These are phyloP conservation scores for Nematostella vectensis DNA, from an alignment of 92 coral and sea anemone genomes.

Conservation along the genomic window DNA sequence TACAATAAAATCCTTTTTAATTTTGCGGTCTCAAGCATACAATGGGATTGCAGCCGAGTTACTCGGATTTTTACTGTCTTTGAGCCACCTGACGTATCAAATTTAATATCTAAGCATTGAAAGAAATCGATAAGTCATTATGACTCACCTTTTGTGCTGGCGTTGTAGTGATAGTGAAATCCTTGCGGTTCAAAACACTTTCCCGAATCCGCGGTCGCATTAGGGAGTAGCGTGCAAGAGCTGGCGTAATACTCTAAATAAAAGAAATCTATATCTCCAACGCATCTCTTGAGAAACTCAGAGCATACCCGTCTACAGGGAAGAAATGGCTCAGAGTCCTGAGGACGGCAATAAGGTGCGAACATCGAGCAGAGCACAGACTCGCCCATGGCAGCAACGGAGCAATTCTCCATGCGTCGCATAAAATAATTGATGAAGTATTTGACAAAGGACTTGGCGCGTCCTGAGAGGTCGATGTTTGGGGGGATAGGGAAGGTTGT, in stretches of 20 bases:
- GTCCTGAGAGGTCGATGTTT: neutral
- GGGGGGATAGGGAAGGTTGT: conserved; percentile 16
- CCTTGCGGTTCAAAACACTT: conserved; percentile 49
- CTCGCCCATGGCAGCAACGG: conserved; percentile 27
- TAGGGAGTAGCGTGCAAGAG: conserved; percentile 28
- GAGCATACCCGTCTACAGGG: conserved; percentile 55
- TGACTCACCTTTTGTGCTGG: conserved; percentile 13
- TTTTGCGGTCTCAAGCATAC: too few species aligned
- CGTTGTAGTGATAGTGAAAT: conserved; percentile 17
- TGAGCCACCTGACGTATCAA: too few species aligned
- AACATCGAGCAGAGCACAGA: conserved; percentile 27
- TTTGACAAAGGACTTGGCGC: neutral
- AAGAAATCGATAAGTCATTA: too few species aligned
- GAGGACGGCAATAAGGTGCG: conserved; percentile 31
- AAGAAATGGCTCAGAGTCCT: conserved; percentile 16
- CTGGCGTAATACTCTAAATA: conserved; percentile 22
- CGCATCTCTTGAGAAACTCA: conserved; percentile 47
- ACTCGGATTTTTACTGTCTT: too few species aligned
- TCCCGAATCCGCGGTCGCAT: conserved; percentile 18
- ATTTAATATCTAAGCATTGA: too few species aligned
- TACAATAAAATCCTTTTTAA: too few species aligned
- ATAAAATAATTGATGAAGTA: neutral
- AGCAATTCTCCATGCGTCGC: conserved; percentile 8
- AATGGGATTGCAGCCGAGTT: too few species aligned
- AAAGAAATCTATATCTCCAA: conserved; percentile 10